Evolutionary conservation across 2,797 vertebrate genomes (phyloP).

Genomic region (Eutrigla gurnardus): DNA sequence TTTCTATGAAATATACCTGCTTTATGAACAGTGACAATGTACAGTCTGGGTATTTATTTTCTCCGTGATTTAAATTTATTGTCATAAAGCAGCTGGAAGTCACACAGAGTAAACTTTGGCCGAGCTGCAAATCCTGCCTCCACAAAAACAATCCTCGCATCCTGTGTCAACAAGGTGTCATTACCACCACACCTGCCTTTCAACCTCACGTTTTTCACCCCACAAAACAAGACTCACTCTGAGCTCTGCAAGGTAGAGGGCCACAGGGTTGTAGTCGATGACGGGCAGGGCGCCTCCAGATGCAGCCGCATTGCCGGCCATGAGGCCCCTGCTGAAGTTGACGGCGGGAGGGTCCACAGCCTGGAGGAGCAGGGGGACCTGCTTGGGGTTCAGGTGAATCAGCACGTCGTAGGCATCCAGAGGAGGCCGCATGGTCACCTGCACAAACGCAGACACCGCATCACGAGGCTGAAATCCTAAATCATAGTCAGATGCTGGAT

Average conservation of each 20-base stretch:
- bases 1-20: background rate
- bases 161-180: background rate
- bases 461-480: background rate
- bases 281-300: constrained; percentile 86
- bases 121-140: constrained; percentile 14
- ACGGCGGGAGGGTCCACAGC: constrained; percentile 85
- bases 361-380: constrained; percentile 89
- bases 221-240: constrained; percentile 82
- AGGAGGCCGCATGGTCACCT: constrained; percentile 93
- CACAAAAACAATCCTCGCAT: background rate
- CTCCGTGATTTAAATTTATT: background rate
- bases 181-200: constrained; percentile 7
- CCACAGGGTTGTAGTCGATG: constrained; percentile 92
- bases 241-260: constrained; percentile 89
- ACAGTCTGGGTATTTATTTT: background rate
- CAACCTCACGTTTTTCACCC: background rate
- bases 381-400: constrained; percentile 89
- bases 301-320: constrained; percentile 7
- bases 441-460: constrained; percentile 14
- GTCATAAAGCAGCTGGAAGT: constrained; percentile 20
- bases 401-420: constrained; percentile 92
- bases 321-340: constrained; percentile 83
- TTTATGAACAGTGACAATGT: constrained; percentile 6
- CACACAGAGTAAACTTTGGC: background rate
- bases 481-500: background rate